These are phyloP conservation scores for Dicrurus megarhynchus DNA, from an alignment of 2,113 vertebrate genomes.

Conservation along the genomic window DNA sequence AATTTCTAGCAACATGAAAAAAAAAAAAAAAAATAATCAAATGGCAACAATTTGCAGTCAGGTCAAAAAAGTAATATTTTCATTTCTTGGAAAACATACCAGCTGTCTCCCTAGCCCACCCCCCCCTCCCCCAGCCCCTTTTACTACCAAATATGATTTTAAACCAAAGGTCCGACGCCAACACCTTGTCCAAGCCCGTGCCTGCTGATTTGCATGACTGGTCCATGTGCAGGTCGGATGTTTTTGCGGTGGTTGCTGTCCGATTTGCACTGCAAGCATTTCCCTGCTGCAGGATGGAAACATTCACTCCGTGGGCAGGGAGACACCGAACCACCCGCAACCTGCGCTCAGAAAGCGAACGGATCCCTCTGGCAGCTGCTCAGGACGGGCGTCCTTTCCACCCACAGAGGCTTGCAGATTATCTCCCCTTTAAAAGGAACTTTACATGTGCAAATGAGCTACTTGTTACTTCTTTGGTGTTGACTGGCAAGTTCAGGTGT, in stretches of 20 bases:
- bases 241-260: neutral
- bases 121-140: no score
- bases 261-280: rapidly evolving
- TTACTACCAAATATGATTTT: neutral
- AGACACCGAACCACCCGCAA: neutral
- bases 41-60: neutral
- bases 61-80: neutral
- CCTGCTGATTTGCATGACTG: neutral
- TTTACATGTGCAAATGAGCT: conserved; percentile 27
- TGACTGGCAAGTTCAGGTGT: conserved; percentile 23
- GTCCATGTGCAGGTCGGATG: neutral
- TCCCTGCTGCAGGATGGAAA: neutral
- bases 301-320: neutral
- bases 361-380: neutral
- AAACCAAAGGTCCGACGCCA: neutral
- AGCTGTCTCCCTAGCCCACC: neutral
- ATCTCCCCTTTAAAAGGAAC: neutral
- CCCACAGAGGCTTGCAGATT: neutral
- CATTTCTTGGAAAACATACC: neutral
- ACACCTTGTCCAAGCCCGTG: neutral
- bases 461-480: neutral
- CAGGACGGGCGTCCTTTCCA: neutral
- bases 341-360: neutral
- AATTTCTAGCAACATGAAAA: neutral
- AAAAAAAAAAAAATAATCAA: neutral